Evolutionary conservation across 2,888 invertebrate species (phyloP).

Genomic region (Diadromus collaris): DNA sequence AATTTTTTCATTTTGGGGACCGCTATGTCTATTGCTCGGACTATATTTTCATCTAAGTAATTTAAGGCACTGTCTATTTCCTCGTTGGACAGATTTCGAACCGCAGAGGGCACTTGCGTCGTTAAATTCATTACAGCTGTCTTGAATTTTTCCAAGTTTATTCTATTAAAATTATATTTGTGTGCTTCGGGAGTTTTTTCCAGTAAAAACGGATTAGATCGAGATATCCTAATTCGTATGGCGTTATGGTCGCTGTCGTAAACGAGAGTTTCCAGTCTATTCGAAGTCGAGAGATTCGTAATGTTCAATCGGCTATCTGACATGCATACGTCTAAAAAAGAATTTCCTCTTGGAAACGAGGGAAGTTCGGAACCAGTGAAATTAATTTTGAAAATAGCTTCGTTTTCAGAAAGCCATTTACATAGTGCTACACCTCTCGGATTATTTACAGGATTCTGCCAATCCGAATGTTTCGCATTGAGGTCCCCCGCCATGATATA

Average conservation of each 20-base stretch:
- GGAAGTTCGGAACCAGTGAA: constrained; percentile 16
- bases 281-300: neutral
- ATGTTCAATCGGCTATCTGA: constrained; percentile 21
- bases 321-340: constrained; percentile 23
- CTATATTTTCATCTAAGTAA: constrained; percentile 15
- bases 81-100: constrained; percentile 22
- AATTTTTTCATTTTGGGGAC: constrained; percentile 16
- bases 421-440: constrained; percentile 15
- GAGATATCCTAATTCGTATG: neutral
- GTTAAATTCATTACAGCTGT: no score
- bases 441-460: constrained; percentile 20
- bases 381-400: neutral
- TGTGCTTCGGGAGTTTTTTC: neutral
- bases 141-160: constrained; percentile 25
- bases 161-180: constrained; percentile 24
- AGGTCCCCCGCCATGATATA: constrained; percentile 36
- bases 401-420: constrained; percentile 18
- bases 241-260: constrained; percentile 39
- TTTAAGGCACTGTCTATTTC: constrained; percentile 10
- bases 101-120: neutral
- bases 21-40: neutral
- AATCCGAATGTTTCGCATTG: constrained; percentile 33
- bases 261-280: neutral
- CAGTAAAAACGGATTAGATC: neutral
- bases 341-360: constrained; percentile 29